Base-by-base conservation (phyloP, 2,888 invertebrate genomes). In the Oligia strigilis region DNA sequence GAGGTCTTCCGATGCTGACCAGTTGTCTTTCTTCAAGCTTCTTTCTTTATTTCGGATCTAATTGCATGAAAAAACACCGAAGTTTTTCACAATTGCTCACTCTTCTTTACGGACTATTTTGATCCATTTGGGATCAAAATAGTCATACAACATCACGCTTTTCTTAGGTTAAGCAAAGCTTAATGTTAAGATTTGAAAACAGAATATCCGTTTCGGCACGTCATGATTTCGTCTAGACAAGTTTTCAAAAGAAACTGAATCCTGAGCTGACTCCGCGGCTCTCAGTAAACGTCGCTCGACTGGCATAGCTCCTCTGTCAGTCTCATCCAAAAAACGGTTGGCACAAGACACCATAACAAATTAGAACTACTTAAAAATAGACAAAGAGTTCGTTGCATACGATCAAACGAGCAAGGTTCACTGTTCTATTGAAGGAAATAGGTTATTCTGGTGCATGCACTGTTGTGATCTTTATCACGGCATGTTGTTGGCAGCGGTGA, bases 401-500 rank as follows among this genome's bases (percentile, higher is more conserved):
- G 19, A 69, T 67, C 58, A 65, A 62, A 67, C 52, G 73, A 84
- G 69, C 77, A 72, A 78, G 74, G 77, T 86, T 77, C 76, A 85
- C 70, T 86, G 64, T 80, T 80, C 83, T 86, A 85, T 77, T 83
- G 80, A 85, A 85, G 86, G 80, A 86, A 86, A 86, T 85, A 86
- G 86, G 77, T 85, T 86, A 85, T 80, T 85, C 83, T 83, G 60
- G 86, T 86, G 70, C 62, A 73, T 83, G 86, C 62, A 79, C 85
- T 85, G 77, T 85, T 83, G 86, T 85, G 86, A 85, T 85, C 85
- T 85, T 86, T 85, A 86, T 83, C 86, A 83, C 55, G 66, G 77
- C 55, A 79, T 85, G 78, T 75, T 80, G 85, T 80, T 85, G 85
- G 85, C 85, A 85, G 55, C 52, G 67, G 13, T 13, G 13, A 14